Base-by-base conservation (phyloP, 2,113 vertebrate genomes). In the Cephalopterus ornatus region DNA sequence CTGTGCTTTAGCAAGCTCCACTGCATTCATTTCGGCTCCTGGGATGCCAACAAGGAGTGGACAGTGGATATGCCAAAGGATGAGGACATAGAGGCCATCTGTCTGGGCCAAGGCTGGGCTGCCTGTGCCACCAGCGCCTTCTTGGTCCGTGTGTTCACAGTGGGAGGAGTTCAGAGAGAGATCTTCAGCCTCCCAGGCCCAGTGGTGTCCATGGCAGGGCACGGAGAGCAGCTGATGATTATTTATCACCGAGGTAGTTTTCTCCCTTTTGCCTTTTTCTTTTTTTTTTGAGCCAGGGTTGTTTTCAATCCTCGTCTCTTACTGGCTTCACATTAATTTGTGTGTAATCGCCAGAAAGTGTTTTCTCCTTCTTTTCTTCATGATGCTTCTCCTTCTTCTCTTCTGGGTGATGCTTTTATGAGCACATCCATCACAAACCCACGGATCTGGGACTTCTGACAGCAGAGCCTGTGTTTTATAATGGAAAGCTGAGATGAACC, bases 41-140 rank as follows among this genome's bases (percentile, higher is more conserved):
- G 99, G 99, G 99, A 99, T 97, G 98, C 98, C 58, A 99, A 98
- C 68, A 99, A 99, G 94, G 99, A 99, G 79, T 99, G 99, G 99
- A 98, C 99, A 15, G 98, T 99, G 72, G 99, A 99, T 88, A 98
- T 99, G 97, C 98, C 98, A 8, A 93, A 94, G 56, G 98, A 97
- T 49, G 99, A 99, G 93, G 99, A 99, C 12, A 96, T 97, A 14
- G 93, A 97, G 91, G 99, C 99, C 13, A 30, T 99, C 92, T 99
- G 99, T 59, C 95, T 99, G 4, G 99, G 99, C 19, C 99, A 98
- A 63, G 98, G 99, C 75, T 99, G 99, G 99, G 99, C 96, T 18
- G 99, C 99, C 2, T 98, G 98, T 21, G 99, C 99, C 95, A 99
- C 99, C 20, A 98, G 88, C 52, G 61, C 98, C 47, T 90, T 98